Evolutionary conservation across 1,140 invertebrate species (phyloP).

Genomic region (Rhagoletis zephyria): DNA sequence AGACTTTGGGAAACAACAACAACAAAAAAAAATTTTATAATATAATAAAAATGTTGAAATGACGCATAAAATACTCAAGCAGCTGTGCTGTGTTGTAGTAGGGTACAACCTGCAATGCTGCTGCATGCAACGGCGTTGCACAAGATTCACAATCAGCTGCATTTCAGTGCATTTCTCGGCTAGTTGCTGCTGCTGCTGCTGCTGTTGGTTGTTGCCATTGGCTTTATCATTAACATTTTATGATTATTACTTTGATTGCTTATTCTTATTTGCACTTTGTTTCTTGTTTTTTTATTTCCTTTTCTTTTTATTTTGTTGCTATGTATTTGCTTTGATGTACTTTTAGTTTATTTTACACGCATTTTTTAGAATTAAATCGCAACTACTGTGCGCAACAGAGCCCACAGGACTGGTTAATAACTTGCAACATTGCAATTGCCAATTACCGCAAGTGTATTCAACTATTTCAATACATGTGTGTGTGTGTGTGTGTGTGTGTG

Average conservation of each 20-base stretch:
- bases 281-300: neutral
- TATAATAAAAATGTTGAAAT: conserved; percentile 53
- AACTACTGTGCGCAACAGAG: neutral
- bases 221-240: conserved; percentile 50
- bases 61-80: conserved; percentile 23
- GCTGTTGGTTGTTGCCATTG: conserved; percentile 29
- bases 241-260: conserved; percentile 52
- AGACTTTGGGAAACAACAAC: neutral
- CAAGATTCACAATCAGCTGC: conserved; percentile 1
- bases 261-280: conserved; percentile 38
- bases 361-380: conserved; percentile 53
- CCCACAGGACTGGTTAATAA: neutral
- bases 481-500: neutral
- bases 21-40: conserved; percentile 47
- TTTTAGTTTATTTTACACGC: conserved; percentile 48
- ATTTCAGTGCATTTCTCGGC: neutral
- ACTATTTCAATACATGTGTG: neutral
- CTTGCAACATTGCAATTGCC: neutral
- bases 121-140: neutral
- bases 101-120: neutral
- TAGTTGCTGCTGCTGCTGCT: neutral
- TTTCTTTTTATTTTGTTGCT: neutral
- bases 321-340: neutral
- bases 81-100: neutral
- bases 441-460: neutral